Conservation (phyloP, 2,113 vertebrate genomes). For the Etheostoma cragini region DNA sequence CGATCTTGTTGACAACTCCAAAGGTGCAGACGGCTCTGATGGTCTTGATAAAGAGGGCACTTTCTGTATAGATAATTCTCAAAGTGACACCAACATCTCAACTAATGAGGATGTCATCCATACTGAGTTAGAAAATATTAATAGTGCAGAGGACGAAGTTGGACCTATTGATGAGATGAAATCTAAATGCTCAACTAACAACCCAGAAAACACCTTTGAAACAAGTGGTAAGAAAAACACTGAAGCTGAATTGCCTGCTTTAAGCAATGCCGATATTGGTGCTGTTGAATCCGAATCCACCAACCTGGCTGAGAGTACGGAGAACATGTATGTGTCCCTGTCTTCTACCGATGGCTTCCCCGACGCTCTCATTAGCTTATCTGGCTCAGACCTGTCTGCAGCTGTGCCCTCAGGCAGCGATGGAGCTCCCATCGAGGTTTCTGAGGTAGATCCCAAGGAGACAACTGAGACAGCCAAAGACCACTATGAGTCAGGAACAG, state of each 20-base stretch:
- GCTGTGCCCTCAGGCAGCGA: neutral
- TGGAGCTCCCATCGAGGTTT: constrained; percentile 1
- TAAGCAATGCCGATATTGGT: neutral
- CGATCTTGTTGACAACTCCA: neutral
- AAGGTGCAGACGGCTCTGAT: neutral
- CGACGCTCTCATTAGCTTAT: neutral
- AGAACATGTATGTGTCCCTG: rapidly evolving
- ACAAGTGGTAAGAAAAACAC: neutral
- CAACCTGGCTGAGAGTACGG: constrained; percentile 11
- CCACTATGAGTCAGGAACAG: constrained; percentile 3
- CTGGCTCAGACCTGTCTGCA: neutral
- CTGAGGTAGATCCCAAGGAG: constrained; percentile 16
- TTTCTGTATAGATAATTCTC: constrained; percentile 1
- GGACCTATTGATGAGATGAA: neutral
- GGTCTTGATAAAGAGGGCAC: neutral
- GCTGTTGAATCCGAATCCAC: neutral
- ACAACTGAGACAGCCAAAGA: neutral
- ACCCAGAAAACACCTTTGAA: neutral
- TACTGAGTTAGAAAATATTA: neutral
- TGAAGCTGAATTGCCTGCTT: neutral
- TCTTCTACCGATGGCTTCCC: neutral
- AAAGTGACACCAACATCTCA: neutral
- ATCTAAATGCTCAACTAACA: constrained; percentile 7
- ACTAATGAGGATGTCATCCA: neutral
- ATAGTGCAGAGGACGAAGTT: constrained; percentile 7